Evolutionary conservation across 2,113 vertebrate genomes (phyloP), one percentile per base, ranked within the genome.

Genomic region (Melanocharis versteri): DNA sequence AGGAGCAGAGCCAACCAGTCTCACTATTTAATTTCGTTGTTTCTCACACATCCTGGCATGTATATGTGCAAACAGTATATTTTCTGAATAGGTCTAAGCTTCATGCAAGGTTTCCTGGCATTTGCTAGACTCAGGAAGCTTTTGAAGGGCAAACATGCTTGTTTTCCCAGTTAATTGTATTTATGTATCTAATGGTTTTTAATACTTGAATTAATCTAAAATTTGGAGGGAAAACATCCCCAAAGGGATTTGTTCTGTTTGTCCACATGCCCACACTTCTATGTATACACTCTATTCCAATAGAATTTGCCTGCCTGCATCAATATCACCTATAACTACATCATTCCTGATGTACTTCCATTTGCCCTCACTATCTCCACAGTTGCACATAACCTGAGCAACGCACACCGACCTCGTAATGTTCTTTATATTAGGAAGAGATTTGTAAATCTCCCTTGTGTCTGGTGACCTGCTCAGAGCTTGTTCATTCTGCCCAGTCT

Each of bases 371-470:
- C 18, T 28, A 3, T 47, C 24, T 72, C 45, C 12, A 13, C 10
- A 13, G 6, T 2, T 56, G 26, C 4, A 0, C 33, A 8, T 56
- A 53, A 39, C 13, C 50, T 35, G 42, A 87, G 24, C 37, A 60
- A 15, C 2, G 2, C 9, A 6, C 0, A 0, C 31, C n/a, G 35
- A 1, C 44, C 8, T 70, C 31, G 12, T 56, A 18, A 9, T 15
- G 16, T 30, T 16, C 44, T 80, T 51, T 26, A 3, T 39, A 11
- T 69, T 65, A 26, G 33, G 18, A 44, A 21, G 28, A 14, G 4
- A 61, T 83, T 65, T 77, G 22, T 61, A 7, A 19, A 10, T 40
- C 40, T 80, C 2, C 1, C 8, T 61, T 56, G 33, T 1, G 1
- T 23, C 77, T 91, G 16, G 39, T 60, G 45, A 42, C 26, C 23